phyloP scores from a whole-genome alignment of 2,797 vertebrate genomes.

The Bradypus variegatus region DNA sequence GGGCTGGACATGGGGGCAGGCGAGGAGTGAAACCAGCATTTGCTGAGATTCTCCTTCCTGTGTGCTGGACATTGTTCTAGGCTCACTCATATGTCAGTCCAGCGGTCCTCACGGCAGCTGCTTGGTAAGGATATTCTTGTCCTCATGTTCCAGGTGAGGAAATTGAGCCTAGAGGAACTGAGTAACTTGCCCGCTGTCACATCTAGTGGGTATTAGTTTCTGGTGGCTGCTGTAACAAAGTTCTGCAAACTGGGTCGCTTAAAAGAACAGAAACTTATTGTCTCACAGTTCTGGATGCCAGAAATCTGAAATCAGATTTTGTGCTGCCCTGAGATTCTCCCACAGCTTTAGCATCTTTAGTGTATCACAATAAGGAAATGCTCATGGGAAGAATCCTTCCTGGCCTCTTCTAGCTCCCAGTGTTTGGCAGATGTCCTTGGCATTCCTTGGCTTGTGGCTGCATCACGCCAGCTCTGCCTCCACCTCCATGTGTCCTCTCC shows the following conservation, averaged over 20 bases:
- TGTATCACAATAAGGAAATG: background rate
- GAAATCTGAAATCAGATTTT: background rate
- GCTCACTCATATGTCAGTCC: background rate
- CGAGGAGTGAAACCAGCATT: fast-evolving
- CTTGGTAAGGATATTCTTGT: background rate
- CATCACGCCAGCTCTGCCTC: too few relatives aligned
- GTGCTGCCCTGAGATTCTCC: background rate
- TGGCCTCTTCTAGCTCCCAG: too few relatives aligned
- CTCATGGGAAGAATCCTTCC: too few relatives aligned
- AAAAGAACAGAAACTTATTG: too few relatives aligned
- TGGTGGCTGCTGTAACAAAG: too few relatives aligned
- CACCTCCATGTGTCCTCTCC: too few relatives aligned
- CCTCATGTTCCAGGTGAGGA: background rate
- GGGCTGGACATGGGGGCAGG: background rate
- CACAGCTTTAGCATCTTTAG: background rate
- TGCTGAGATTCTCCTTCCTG: background rate
- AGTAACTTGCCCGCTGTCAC: background rate
- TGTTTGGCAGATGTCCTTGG: too few relatives aligned
- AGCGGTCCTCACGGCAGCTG: background rate
- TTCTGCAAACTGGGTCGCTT: too few relatives aligned
- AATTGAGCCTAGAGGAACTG: background rate
- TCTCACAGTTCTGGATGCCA: too few relatives aligned
- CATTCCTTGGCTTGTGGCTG: too few relatives aligned
- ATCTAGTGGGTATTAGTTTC: background rate
- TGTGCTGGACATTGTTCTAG: background rate